These are phyloP conservation scores for Okapia johnstoni DNA, from an alignment of 2,113 vertebrate species.

Conservation along the genomic window DNA sequence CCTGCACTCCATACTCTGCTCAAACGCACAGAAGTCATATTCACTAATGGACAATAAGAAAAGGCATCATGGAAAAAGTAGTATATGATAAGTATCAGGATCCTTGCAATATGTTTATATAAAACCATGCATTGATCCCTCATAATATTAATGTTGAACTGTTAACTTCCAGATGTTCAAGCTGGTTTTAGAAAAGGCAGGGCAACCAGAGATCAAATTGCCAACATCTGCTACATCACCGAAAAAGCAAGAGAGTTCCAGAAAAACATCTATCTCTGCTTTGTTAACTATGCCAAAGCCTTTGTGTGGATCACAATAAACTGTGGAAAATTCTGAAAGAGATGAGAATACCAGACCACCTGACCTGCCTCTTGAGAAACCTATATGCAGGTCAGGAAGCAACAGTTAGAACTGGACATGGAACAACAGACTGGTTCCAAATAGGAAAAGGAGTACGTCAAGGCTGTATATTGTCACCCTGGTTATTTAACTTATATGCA, in stretches of 20 bases:
- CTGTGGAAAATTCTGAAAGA: not conserved
- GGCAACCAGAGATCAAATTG: not conserved
- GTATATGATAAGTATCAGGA: not conserved
- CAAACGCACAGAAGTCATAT: not conserved
- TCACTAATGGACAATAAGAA: not conserved
- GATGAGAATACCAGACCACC: not conserved
- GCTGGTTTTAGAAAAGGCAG: not conserved
- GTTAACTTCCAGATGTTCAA: not conserved
- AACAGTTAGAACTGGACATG: not conserved
- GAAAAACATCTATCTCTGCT: not conserved
- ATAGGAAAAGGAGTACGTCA: not conserved
- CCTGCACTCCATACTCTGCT: not conserved
- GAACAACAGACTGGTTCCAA: not conserved
- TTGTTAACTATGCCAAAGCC: fast-evolving
- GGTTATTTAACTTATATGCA: not conserved
- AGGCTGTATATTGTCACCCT: not conserved
- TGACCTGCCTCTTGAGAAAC: not conserved
- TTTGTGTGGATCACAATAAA: not conserved
- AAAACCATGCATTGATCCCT: not conserved
- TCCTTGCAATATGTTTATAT: not conserved
- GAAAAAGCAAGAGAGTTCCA: not conserved
- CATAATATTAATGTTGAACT: not conserved
- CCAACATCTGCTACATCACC: not conserved
- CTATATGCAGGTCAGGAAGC: not conserved
- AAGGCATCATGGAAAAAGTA: not conserved